Base-by-base conservation (phyloP, 2,888 invertebrate genomes). In the Hymenopus coronatus region DNA sequence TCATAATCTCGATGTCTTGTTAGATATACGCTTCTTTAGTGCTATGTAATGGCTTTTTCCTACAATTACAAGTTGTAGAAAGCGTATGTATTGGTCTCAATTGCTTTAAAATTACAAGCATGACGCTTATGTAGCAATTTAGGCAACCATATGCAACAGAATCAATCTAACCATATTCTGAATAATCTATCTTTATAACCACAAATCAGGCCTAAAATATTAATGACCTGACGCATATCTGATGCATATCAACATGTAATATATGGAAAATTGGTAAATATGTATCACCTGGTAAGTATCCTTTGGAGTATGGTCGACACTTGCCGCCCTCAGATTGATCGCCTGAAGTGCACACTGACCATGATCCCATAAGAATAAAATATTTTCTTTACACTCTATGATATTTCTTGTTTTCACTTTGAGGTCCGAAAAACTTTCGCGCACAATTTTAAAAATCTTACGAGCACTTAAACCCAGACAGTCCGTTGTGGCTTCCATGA, bases 291-390 rank as follows among this genome's bases (percentile, higher is more conserved):
- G 96, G 92, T 95, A 95, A 40, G 94, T 93, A 84, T 95, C 83
- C 14, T 46, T 87, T 86, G 89, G 93, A 89, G 94, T 94, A 89
- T 95, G 94, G 54, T 91, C 93, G 92, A 91, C 93, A 93, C 92
- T 94, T 93, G 92, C 94, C 27, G 88, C 86, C 89, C 89, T 90
- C 90, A 96, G 91, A 92, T 96, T 96, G 90, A 96, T 93, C 90
- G 95, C 94, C 91, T 95, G 93, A 90, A 96, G 94, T 92, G 96
- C 96, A 92, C 94, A 95, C 92, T 96, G 95, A 89, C 94, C 93
- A 2, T 94, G 94, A 92, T 96, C 95, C 96, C 96, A 96, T 91
- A 95, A 94, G 92, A 95, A 96, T 89, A 96, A 93, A 91, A 96
- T 94, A 92, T 96, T 95, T 91, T 96, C 96, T 90, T 95, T 94